phyloP scores from a whole-genome alignment of 2,888 invertebrate genomes.

The Elmis aenea region DNA sequence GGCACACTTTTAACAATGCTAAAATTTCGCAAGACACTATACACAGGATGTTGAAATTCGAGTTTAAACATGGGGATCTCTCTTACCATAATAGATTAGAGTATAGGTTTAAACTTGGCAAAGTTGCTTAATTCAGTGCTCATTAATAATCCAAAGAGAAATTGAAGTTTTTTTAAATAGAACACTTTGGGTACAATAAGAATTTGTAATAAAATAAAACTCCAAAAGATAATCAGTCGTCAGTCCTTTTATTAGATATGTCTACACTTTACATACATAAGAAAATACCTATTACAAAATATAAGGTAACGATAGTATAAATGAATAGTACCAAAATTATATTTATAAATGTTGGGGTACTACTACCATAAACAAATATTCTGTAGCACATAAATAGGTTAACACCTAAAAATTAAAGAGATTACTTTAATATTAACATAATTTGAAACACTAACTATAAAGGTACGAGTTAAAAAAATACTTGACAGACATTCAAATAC shows the following conservation, averaged over 20 bases:
- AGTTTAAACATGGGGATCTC: too few relatives aligned
- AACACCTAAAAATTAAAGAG: slow-evolving; percentile 16
- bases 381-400: slow-evolving; percentile 6
- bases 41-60: too few relatives aligned
- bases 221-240: slow-evolving; percentile 12
- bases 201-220: too few relatives aligned
- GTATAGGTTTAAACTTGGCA: too few relatives aligned
- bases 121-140: too few relatives aligned
- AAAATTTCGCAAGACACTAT: too few relatives aligned
- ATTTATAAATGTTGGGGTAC: slow-evolving; percentile 5
- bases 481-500: slow-evolving; percentile 10
- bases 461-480: slow-evolving; percentile 17
- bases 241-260: slow-evolving; percentile 46
- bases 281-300: slow-evolving; percentile 12
- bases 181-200: too few relatives aligned
- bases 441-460: slow-evolving; percentile 12
- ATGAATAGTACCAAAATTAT: slow-evolving; percentile 3
- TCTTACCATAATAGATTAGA: too few relatives aligned
- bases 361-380: slow-evolving; percentile 4
- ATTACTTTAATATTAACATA: slow-evolving; percentile 11
- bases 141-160: too few relatives aligned
- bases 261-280: slow-evolving; percentile 38
- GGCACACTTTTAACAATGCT: too few relatives aligned
- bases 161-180: too few relatives aligned
- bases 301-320: slow-evolving; percentile 15